Percentiles rank a stretch among this genome's conserved stretches.
These are phyloP conservation scores for Xestia sexstrigata DNA, from an alignment of 2,888 invertebrate genomes.

Conservation along the genomic window DNA sequence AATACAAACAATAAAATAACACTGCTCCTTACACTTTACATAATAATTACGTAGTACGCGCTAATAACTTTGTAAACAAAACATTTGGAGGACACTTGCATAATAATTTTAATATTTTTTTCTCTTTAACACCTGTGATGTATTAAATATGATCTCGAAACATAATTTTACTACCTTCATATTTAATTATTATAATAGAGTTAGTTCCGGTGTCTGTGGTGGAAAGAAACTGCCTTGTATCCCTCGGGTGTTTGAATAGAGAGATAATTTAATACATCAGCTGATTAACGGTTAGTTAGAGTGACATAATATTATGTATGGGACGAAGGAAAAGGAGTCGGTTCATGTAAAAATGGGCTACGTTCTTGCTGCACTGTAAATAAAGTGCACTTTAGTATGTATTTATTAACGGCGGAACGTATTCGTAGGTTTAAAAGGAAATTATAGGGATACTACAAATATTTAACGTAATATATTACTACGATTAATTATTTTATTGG, in stretches of 20 bases:
- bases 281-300: slow-evolving; percentile 68
- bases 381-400: slow-evolving; percentile 78
- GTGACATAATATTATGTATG: slow-evolving; percentile 61
- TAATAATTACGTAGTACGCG: slow-evolving; percentile 16
- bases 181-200: slow-evolving; percentile 86
- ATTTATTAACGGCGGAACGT: slow-evolving; percentile 78
- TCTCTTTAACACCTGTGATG: slow-evolving; percentile 92
- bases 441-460: slow-evolving; percentile 82
- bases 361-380: slow-evolving; percentile 83
- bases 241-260: slow-evolving; percentile 80
- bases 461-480: slow-evolving; percentile 73
- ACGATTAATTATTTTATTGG: slow-evolving; percentile 73
- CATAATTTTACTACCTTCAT: slow-evolving; percentile 90
- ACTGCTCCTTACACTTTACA: slow-evolving; percentile 1
- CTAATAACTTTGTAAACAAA: slow-evolving; percentile 41
- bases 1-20: slow-evolving; percentile 27
- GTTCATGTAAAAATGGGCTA: slow-evolving; percentile 60
- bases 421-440: slow-evolving; percentile 67
- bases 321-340: slow-evolving; percentile 49
- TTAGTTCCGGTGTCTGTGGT: slow-evolving; percentile 75
- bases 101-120: slow-evolving; percentile 74
- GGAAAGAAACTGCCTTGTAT: slow-evolving; percentile 74
- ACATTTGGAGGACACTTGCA: slow-evolving; percentile 67
- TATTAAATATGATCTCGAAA: slow-evolving; percentile 93
- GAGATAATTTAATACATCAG: slow-evolving; percentile 90